Evolutionary conservation across 1,140 invertebrate species (phyloP), one percentile per base, ranked within the genome.

Genomic region (Drosophila santomea): DNA sequence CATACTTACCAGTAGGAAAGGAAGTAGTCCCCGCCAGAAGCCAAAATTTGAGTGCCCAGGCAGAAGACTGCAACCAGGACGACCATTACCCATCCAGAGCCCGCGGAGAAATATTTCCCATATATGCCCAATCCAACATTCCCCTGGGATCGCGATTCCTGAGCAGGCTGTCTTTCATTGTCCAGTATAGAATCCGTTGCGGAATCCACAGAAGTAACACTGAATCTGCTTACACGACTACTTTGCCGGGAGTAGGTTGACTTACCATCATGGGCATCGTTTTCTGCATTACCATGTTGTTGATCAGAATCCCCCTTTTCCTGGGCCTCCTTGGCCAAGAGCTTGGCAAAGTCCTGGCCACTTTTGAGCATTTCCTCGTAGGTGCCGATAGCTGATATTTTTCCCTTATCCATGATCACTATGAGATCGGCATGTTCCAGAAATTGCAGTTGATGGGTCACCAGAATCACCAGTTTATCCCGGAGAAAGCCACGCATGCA

Each of bases 391-490:
- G 95, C 95, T 44, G 91, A 93, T 58, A 93, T 84, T 67, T 84
- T 89, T 10, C 93, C 93, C 83, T 96, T 95, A 86, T 96, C 95
- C 41, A 97, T 82, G 1, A 97, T 93, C 7, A 96, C 78, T 51
- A 97, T 95, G 41, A 94, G 90, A 83, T 96, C 94, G 12, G 96
- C 96, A 17, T 94, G 92, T 77, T 95, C 95, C 2, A 97, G 90
- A 82, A 95, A 96, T 76, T 97, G 96, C 20, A 97, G 92, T 90
- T 97, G 96, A 93, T 97, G 96, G 3, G 96, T 97, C 4, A 97
- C 96, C 8, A 97, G 93, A 61, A 97, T 94, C 44, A 95, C 92
- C 0, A 95, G 95, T 77, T 81, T 52, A n/a, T 54, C 8, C 93
- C 94, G 1, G 83, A 93, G 12, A 61, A 66, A 62, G 93, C 83